These are phyloP conservation scores for Rousettus madagascariensis DNA, from an alignment of 2,797 vertebrate species.

Conservation along the genomic window DNA sequence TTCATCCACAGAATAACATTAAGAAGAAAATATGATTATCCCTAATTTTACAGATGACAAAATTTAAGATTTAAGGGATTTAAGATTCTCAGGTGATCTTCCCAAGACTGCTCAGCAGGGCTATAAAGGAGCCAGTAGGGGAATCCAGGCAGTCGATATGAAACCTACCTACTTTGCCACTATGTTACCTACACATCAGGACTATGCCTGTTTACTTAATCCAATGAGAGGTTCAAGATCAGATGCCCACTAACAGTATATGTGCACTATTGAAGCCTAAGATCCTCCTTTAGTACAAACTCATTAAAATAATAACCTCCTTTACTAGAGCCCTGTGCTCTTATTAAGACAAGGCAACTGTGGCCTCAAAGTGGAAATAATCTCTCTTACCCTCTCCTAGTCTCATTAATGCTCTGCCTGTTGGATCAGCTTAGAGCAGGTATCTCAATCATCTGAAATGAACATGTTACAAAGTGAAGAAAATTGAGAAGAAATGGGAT, in stretches of 20 bases:
- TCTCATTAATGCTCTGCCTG: background rate
- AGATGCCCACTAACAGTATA: rapidly evolving
- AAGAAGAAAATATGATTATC: background rate
- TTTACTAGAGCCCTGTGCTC: background rate
- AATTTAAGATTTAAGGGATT: background rate
- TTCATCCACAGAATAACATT: background rate
- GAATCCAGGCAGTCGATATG: background rate
- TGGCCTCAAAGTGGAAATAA: background rate
- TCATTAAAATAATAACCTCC: background rate
- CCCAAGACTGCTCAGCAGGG: background rate
- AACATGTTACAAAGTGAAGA: background rate
- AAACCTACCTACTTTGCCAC: background rate
- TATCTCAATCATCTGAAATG: background rate
- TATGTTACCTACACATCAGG: background rate
- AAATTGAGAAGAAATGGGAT: background rate
- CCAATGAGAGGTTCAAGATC: background rate
- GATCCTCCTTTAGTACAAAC: background rate
- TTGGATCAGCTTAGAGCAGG: background rate
- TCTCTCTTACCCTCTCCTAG: background rate
- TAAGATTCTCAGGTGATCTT: background rate
- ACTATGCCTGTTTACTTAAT: background rate
- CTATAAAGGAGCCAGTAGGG: background rate
- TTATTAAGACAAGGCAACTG: background rate
- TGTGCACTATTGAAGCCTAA: background rate
- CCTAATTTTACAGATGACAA: background rate